Evolutionary conservation across 1,140 invertebrate species (phyloP).

Genomic region (Chelonus insularis): DNA sequence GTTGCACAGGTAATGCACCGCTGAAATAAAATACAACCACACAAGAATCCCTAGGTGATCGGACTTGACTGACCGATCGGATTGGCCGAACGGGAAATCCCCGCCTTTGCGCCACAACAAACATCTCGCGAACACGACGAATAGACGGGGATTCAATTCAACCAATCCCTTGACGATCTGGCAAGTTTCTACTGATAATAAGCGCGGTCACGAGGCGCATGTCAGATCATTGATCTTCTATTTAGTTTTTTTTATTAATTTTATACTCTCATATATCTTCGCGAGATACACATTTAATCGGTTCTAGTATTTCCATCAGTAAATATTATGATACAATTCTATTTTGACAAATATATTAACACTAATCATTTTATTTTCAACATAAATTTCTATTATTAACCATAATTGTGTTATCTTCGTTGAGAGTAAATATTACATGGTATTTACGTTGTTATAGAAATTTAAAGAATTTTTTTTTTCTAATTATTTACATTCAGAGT

Average conservation of each 20-base stretch:
- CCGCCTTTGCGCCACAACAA: constrained; percentile 44
- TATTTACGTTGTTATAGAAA: too few relatives aligned
- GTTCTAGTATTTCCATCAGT: too few relatives aligned
- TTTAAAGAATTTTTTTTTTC: too few relatives aligned
- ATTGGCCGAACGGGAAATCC: constrained; percentile 53
- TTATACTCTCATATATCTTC: not conserved
- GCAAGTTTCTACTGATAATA: not conserved
- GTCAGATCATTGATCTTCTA: not conserved
- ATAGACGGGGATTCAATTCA: constrained; percentile 21
- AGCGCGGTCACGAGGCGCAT: constrained; percentile 14
- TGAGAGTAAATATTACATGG: too few relatives aligned
- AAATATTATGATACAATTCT: too few relatives aligned
- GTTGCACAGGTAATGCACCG: constrained; percentile 41
- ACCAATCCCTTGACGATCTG: constrained; percentile 27
- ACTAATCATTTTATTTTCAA: not conserved
- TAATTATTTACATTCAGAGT: too few relatives aligned
- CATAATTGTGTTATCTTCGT: too few relatives aligned
- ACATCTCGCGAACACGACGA: constrained; percentile 18
- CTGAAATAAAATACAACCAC: constrained; percentile 3
- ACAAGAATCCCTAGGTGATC: constrained; percentile 38
- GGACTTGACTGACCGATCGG: constrained; percentile 42
- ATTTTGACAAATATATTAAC: too few relatives aligned
- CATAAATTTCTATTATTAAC: too few relatives aligned
- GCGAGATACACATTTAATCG: too few relatives aligned
- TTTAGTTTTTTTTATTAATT: not conserved